Conservation (phyloP, 2,113 vertebrate genomes). For the Climacteris rufus region DNA sequence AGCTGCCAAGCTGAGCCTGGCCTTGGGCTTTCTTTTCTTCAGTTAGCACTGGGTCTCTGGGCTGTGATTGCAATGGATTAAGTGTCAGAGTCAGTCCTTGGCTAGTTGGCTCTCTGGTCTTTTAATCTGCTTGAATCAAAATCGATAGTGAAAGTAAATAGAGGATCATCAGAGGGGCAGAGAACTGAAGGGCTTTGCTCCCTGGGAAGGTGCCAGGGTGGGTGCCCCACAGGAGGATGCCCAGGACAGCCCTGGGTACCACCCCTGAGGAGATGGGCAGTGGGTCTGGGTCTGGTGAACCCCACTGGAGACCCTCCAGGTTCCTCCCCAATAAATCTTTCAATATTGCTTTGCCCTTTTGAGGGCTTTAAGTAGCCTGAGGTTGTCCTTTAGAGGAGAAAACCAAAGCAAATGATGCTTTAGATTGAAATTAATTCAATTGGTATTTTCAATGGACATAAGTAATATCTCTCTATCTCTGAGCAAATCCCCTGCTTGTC, state of each 20-base stretch:
- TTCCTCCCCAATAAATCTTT: not conserved
- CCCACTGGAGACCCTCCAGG: not conserved
- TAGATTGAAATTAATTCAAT: constrained; percentile 13
- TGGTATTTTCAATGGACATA: not conserved
- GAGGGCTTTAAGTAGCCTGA: not conserved
- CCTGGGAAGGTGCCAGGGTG: not conserved
- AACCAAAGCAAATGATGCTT: not conserved
- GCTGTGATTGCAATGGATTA: not conserved
- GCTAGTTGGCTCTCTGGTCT: constrained; percentile 6
- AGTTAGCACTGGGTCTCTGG: not conserved
- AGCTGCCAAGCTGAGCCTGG: not conserved
- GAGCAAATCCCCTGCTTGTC: not conserved
- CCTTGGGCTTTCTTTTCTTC: not conserved
- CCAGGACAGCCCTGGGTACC: not conserved
- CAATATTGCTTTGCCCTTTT: not conserved
- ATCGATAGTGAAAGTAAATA: not conserved
- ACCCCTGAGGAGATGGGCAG: rapidly evolving
- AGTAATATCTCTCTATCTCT: not conserved
- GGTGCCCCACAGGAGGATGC: rapidly evolving
- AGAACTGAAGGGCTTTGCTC: not conserved
- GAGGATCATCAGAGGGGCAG: not conserved
- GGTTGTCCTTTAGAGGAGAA: not conserved
- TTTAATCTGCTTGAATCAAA: constrained; percentile 21
- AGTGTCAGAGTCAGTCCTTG: constrained; percentile 1
- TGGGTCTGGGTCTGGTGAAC: not conserved